Base-by-base conservation (phyloP, 2,113 vertebrate genomes). In the Garra rufa region DNA sequence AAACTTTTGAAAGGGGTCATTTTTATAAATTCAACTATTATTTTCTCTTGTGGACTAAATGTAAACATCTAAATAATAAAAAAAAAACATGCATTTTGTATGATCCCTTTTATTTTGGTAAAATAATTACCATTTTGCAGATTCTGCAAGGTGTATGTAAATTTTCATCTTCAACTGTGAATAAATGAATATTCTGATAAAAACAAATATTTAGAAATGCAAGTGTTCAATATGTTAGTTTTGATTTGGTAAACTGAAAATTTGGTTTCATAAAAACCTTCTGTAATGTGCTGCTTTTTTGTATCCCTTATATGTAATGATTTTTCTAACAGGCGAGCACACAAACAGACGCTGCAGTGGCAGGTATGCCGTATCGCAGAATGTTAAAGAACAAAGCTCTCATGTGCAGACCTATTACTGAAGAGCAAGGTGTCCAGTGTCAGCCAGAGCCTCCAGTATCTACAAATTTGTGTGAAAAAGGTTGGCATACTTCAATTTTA, bases 351-450 rank as follows among this genome's bases (percentile, higher is more conserved):
- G 94, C 95, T 88, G 94, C 96, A 87, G 76, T 96, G 95, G 87
- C 91, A 94, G 41, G 95, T 5, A 92, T 92, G 3, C 92, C 96
- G 26, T 95, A 95, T 52, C 95, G 96, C 21, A 93, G 97, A 76
- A 95, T 96, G 83, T 95, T 99, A 76, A 99, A 99, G 94, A 99
- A 99, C 92, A 99, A 99, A 92, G 96, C 98, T 0, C 93, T 99
- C 76, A 90, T 99, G 88, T 99, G 98, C 90, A 97, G 97, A 82
- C 98, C 98, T 2, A 97, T 99, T 89, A 98, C 96, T 3, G 92
- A 96, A 91, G 98, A 97, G 88, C 98, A 98, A 92, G 97, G 96
- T 76, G 96, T 92, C 63, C 96, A 95, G 0, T 99, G 98, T 90
- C 95, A 96, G 85, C 95, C 97, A 86, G 76, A 89, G 93, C 95